Conservation (phyloP, 2,797 vertebrate species). For the Sebastes wilsoni region DNA sequence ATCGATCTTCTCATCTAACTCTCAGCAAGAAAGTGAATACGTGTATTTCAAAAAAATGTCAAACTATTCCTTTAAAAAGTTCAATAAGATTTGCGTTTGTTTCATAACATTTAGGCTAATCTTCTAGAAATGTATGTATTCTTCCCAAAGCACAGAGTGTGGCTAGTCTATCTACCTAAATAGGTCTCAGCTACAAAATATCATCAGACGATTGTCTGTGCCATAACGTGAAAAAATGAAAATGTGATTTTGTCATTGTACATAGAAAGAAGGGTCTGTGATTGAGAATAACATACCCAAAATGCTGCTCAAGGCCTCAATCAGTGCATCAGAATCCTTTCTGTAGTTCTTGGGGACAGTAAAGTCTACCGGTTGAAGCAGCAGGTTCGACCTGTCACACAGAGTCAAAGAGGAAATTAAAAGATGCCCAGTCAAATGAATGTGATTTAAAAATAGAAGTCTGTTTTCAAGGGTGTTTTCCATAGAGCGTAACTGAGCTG, state of each 20-base stretch:
- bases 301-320: conserved; percentile 52
- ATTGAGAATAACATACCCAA: conserved; percentile 64
- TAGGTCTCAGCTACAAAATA: not conserved
- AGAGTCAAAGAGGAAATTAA: conserved; percentile 6
- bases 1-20: not conserved
- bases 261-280: not conserved
- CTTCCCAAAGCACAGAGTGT: not conserved
- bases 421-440: not conserved
- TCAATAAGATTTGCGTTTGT: not conserved
- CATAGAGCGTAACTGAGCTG: not conserved
- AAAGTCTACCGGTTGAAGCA: conserved; percentile 20
- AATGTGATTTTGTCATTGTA: not conserved
- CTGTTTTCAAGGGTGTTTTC: not conserved
- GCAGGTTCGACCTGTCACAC: conserved; percentile 43
- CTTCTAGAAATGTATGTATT: not conserved
- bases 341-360: conserved; percentile 14
- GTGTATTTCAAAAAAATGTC: not conserved
- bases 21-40: not conserved
- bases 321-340: conserved; percentile 30
- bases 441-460: not conserved
- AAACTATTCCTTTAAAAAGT: not conserved
- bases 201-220: not conserved
- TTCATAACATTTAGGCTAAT: not conserved
- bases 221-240: not conserved
- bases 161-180: not conserved